phyloP scores from a whole-genome alignment of 2,797 vertebrate species.

The Eutrigla gurnardus region DNA sequence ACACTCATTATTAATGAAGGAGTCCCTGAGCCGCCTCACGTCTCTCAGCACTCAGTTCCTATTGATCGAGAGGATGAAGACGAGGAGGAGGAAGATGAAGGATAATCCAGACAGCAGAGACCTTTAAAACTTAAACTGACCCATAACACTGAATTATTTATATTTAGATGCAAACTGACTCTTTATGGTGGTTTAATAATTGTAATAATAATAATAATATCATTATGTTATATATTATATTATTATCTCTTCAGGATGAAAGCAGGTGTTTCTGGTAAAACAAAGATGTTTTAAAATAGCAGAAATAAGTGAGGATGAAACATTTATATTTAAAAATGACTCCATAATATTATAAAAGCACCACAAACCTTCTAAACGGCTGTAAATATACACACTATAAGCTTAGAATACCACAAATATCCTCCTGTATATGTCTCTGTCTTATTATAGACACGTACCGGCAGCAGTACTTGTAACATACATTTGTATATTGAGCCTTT shows the following conservation, averaged over 20 bases:
- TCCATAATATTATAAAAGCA: neutral
- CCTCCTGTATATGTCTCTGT: no score
- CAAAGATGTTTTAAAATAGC: no score
- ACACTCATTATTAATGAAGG: conserved; percentile 77
- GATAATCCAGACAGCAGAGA: neutral
- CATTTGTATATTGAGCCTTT: no score
- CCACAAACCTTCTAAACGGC: neutral
- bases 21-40: conserved; percentile 58
- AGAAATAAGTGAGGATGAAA: no score
- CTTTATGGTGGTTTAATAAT: no score
- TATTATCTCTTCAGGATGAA: no score
- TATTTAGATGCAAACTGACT: no score
- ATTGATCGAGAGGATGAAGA: conserved; percentile 51
- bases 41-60: conserved; percentile 60
- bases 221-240: no score
- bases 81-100: conserved; percentile 11
- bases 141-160: neutral
- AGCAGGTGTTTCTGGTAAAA: no score
- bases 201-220: no score
- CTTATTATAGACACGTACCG: no score
- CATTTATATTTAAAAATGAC: neutral
- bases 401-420: neutral
- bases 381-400: neutral
- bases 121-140: neutral
- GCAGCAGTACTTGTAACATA: no score